phyloP scores from a whole-genome alignment of 2,113 vertebrate species.

The Psilopsiagon aymara region DNA sequence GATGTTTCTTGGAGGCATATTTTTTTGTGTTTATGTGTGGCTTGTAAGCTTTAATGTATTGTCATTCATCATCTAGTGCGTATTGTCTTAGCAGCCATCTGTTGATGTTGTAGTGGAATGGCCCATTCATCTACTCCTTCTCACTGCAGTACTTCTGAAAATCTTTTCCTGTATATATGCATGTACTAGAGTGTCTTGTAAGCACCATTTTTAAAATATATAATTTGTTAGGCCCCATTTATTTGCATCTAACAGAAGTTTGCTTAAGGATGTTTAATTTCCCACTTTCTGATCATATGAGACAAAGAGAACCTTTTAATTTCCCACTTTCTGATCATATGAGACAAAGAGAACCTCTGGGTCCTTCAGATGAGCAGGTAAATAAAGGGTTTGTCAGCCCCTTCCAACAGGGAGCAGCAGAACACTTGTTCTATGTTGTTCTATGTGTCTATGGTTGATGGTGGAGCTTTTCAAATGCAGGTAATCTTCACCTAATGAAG shows the following conservation, averaged over 20 bases:
- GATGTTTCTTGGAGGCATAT: not conserved
- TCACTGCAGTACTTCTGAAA: not conserved
- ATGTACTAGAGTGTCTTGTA: not conserved
- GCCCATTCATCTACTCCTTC: not conserved
- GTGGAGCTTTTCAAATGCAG: not conserved
- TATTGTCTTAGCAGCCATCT: conserved; percentile 38
- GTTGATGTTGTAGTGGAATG: not conserved
- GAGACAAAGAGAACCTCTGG: not conserved
- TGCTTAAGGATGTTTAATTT: not conserved
- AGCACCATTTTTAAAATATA: not conserved
- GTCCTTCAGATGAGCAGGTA: not conserved
- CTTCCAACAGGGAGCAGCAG: not conserved
- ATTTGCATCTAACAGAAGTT: not conserved
- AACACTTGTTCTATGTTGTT: not conserved
- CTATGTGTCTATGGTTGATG: not conserved
- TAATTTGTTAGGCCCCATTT: not conserved
- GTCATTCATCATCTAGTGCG: not conserved
- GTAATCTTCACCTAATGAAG: not conserved
- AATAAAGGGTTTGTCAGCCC: not conserved
- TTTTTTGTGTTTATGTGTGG: not conserved
- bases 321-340: not conserved
- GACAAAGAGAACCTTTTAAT: not conserved
- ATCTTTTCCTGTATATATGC: not conserved
- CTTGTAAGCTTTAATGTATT: conserved; percentile 8
- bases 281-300: not conserved